These are phyloP conservation scores for Dallia pectoralis DNA, from an alignment of 2,797 vertebrate genomes.

Conservation along the genomic window DNA sequence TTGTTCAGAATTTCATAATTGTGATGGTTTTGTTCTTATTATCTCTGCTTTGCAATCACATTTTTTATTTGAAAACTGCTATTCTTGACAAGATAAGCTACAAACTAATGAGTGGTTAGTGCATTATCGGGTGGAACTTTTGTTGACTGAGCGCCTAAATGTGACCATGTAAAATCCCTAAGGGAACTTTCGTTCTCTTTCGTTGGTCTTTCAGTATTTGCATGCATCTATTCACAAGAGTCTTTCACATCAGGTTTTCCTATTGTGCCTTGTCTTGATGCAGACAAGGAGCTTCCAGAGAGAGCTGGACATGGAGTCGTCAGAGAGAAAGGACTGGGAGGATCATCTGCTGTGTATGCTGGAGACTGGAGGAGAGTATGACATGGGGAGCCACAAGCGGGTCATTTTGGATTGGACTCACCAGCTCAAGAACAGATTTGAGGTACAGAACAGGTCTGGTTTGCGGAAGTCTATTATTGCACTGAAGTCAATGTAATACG, in stretches of 20 bases:
- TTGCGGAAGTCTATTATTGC: neutral
- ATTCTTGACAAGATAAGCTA: too few relatives aligned
- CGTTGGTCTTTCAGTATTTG: neutral
- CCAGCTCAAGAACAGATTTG: constrained; percentile 63
- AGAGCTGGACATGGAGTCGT: constrained; percentile 51
- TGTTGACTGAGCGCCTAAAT: too few relatives aligned
- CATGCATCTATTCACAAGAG: neutral
- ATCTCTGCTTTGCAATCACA: too few relatives aligned
- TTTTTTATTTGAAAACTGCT: too few relatives aligned
- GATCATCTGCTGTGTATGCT: constrained; percentile 68
- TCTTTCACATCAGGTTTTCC: neutral
- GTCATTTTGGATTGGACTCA: constrained; percentile 75
- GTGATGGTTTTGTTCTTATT: too few relatives aligned
- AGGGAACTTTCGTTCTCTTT: neutral
- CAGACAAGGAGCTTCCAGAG: constrained; percentile 55
- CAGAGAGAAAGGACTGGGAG: constrained; percentile 69
- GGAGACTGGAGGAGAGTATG: constrained; percentile 67
- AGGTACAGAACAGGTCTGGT: constrained; percentile 53
- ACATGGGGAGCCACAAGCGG: constrained; percentile 69
- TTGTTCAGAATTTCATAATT: too few relatives aligned
- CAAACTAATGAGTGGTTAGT: too few relatives aligned
- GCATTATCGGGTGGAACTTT: too few relatives aligned
- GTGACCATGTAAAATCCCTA: too few relatives aligned
- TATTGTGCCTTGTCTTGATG: neutral
- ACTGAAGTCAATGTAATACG: neutral